Evolutionary conservation across 2,888 invertebrate genomes (phyloP).

Genomic region (Tipula confusa): DNA sequence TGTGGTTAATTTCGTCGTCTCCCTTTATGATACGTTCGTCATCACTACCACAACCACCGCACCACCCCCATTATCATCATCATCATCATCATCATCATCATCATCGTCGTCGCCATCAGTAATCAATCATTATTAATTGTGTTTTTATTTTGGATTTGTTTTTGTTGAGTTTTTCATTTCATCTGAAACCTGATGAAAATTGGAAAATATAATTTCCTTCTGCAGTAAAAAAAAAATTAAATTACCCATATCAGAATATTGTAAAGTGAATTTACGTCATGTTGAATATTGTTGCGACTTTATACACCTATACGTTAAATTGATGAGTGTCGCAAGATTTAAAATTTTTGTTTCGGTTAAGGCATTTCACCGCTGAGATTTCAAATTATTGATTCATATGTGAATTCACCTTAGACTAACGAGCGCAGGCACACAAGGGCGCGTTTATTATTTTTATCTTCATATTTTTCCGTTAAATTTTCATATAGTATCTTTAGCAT

Average conservation of each 20-base stretch:
- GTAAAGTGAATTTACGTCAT: not conserved
- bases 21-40: not conserved
- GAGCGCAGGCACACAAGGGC: not conserved
- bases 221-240: not conserved
- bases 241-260: not conserved
- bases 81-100: not conserved
- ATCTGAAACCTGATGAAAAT: conserved; percentile 8
- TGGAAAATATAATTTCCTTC: not conserved
- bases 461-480: not conserved
- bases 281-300: not conserved
- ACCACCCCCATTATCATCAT: too few species aligned
- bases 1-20: not conserved
- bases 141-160: conserved; percentile 6
- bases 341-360: not conserved
- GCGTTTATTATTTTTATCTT: not conserved
- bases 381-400: not conserved
- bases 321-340: not conserved
- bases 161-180: not conserved
- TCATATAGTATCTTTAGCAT: not conserved
- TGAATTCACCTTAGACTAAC: not conserved
- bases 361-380: not conserved
- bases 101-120: not conserved
- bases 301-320: not conserved
- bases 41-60: too few species aligned
- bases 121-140: conserved; percentile 25